These are phyloP conservation scores for Sebastes vulpes DNA, from an alignment of 2,797 vertebrate species.

Conservation along the genomic window DNA sequence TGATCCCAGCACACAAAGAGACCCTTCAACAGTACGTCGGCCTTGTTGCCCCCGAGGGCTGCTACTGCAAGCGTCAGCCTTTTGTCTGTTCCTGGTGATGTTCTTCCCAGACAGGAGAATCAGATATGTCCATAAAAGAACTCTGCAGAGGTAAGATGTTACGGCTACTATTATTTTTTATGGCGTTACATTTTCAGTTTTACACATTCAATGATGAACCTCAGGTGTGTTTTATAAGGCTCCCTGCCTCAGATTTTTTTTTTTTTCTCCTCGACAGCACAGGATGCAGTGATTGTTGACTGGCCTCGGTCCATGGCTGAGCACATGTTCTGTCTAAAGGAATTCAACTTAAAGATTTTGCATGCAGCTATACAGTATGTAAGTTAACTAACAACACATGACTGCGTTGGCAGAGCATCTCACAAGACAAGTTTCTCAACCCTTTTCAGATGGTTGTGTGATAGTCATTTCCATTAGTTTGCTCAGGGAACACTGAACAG, in stretches of 20 bases:
- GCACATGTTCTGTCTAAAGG: conserved; percentile 49
- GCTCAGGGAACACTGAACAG: neutral
- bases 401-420: neutral
- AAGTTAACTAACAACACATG: neutral
- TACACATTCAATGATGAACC: conserved; percentile 20
- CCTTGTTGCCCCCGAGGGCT: conserved; percentile 50
- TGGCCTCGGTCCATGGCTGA: conserved; percentile 23
- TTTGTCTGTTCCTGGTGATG: conserved; percentile 30
- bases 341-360: conserved; percentile 24
- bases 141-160: conserved; percentile 12
- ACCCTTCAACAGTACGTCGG: conserved; percentile 61
- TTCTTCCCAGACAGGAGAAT: conserved; percentile 24
- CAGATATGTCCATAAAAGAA: neutral
- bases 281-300: conserved; percentile 3
- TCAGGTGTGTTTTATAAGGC: conserved; percentile 35
- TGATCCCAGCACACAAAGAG: conserved; percentile 78
- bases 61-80: conserved; percentile 22
- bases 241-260: neutral
- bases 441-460: neutral
- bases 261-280: neutral
- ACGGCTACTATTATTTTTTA: conserved; percentile 12
- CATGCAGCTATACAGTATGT: neutral
- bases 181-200: conserved; percentile 14
- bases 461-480: neutral
- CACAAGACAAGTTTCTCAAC: neutral